Evolutionary conservation across 2,888 invertebrate species (phyloP).

Genomic region (Idaea straminata): DNA sequence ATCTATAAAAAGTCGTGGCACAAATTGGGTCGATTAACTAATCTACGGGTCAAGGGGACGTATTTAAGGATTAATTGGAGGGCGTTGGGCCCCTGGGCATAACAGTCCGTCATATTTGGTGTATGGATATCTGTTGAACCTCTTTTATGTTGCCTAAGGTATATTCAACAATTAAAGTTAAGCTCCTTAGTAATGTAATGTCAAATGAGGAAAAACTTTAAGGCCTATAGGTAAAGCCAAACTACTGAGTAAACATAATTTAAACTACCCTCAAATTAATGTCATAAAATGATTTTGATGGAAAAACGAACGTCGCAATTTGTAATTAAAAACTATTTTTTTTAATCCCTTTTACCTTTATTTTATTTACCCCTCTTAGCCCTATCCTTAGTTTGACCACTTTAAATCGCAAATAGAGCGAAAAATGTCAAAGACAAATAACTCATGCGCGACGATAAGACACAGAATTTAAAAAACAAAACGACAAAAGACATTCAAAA

Average conservation of each 20-base stretch:
- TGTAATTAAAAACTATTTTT: too few species aligned
- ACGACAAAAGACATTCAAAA: neutral
- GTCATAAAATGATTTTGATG: too few species aligned
- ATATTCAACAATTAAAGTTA: neutral
- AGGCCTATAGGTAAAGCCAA: too few species aligned
- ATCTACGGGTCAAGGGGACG: neutral
- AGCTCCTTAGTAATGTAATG: too few species aligned
- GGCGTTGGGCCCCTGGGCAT: neutral
- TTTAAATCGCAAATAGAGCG: neutral
- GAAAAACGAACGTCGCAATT: too few species aligned
- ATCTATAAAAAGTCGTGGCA: neutral
- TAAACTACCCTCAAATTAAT: too few species aligned
- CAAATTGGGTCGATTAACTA: constrained; percentile 1
- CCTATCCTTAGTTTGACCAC: neutral
- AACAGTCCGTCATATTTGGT: neutral
- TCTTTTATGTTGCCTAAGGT: neutral
- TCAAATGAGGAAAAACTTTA: too few species aligned
- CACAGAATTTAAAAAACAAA: neutral
- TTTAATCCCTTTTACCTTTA: too few species aligned
- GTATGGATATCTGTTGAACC: neutral
- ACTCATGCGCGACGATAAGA: neutral
- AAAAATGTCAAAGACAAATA: neutral
- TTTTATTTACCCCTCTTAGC: neutral
- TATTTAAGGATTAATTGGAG: neutral
- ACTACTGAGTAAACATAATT: too few species aligned